Conservation (phyloP, 2,888 invertebrate species). For the Craniophora ligustri region DNA sequence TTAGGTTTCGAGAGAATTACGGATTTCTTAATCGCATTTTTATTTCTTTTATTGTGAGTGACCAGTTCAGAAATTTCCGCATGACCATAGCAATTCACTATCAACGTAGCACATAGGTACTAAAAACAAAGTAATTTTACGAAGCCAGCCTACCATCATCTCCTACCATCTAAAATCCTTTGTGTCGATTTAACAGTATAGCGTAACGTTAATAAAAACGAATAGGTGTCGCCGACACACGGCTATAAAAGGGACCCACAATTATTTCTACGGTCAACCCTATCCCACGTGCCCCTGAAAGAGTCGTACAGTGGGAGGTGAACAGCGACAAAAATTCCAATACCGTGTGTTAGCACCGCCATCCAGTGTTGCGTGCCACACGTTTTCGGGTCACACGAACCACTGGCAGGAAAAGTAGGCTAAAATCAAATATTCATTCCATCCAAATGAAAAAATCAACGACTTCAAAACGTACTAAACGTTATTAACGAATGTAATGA, state of each 20-base stretch:
- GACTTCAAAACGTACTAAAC: constrained; percentile 1
- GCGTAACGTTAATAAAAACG: constrained; percentile 66
- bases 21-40: too few relatives aligned
- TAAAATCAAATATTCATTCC: constrained; percentile 74
- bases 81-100: too few relatives aligned
- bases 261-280: constrained; percentile 69
- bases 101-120: constrained; percentile 11
- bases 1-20: too few relatives aligned
- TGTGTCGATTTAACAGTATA: constrained; percentile 64
- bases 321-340: constrained; percentile 74
- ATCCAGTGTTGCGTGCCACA: constrained; percentile 73
- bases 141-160: constrained; percentile 53
- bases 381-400: constrained; percentile 81
- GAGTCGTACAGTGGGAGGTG: constrained; percentile 63
- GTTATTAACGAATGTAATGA: constrained; percentile 38
- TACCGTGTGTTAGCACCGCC: constrained; percentile 63
- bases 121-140: constrained; percentile 52
- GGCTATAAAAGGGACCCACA: constrained; percentile 67
- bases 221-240: constrained; percentile 64
- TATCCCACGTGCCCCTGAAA: constrained; percentile 61
- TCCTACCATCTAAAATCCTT: constrained; percentile 67
- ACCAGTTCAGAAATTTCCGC: too few relatives aligned
- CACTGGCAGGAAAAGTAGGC: constrained; percentile 67
- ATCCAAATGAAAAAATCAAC: constrained; percentile 47
- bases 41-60: too few relatives aligned